A percentile compares a stretch with the other conserved stretches of the same genome.
Conservation (phyloP, 2,888 invertebrate genomes). For the Chirona hameri region DNA sequence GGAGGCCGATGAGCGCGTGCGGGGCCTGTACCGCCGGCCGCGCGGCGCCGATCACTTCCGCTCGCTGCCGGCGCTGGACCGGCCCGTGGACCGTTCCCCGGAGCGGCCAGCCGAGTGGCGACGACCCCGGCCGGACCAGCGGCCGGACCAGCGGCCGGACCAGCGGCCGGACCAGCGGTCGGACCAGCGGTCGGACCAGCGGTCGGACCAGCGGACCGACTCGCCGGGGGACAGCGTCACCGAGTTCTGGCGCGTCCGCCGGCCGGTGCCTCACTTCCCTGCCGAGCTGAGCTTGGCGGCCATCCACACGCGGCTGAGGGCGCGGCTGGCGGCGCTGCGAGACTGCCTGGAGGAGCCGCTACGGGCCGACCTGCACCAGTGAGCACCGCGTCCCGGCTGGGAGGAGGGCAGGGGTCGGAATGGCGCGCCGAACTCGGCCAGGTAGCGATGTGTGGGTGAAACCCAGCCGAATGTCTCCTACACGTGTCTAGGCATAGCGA, state of each 20-base stretch:
- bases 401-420: not conserved
- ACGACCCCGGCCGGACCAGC: too few species aligned
- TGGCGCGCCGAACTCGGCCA: too few species aligned
- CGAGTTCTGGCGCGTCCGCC: not conserved
- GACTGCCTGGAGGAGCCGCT: not conserved
- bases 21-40: slow-evolving; percentile 14
- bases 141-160: too few species aligned
- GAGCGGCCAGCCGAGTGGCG: too few species aligned
- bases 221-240: not conserved
- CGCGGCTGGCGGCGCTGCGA: not conserved
- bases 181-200: too few species aligned
- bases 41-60: slow-evolving; percentile 9
- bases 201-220: not conserved
- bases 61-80: slow-evolving; percentile 5
- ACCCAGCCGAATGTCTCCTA: too few species aligned
- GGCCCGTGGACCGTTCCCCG: too few species aligned
- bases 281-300: not conserved
- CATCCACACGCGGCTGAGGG: not conserved
- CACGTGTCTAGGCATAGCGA: too few species aligned
- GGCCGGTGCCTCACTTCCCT: not conserved
- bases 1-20: slow-evolving; percentile 5
- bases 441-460: too few species aligned
- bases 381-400: not conserved
- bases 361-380: not conserved
- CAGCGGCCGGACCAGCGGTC: too few species aligned